Evolutionary conservation across 2,113 vertebrate species (phyloP).

Genomic region (Pseudopodoces humilis): DNA sequence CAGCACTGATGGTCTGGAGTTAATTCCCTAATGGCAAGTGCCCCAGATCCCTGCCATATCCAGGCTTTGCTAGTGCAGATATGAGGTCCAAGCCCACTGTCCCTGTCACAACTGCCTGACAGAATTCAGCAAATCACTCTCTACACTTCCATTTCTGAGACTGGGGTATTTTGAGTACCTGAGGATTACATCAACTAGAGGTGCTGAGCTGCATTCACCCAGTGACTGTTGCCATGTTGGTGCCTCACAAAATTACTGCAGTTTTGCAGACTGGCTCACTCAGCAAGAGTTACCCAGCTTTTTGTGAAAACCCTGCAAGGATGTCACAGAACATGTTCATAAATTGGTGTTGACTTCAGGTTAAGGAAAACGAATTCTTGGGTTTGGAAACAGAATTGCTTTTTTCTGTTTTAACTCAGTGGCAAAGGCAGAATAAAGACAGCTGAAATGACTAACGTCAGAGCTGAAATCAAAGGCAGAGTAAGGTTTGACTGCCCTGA

Average conservation of each 20-base stretch:
- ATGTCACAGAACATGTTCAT: neutral
- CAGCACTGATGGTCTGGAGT: neutral
- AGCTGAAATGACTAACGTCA: conserved; percentile 11
- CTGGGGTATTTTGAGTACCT: neutral
- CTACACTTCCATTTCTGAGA: neutral
- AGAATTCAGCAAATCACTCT: neutral
- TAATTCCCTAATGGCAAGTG: neutral
- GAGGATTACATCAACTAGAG: neutral
- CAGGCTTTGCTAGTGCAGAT: neutral
- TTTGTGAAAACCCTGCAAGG: neutral
- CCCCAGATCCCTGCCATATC: neutral
- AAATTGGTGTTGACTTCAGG: neutral
- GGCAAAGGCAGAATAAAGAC: neutral
- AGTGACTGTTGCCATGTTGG: rapidly evolving
- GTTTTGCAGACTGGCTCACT: neutral
- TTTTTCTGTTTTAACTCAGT: neutral
- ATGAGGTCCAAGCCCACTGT: neutral
- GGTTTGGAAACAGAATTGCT: neutral
- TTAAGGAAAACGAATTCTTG: neutral
- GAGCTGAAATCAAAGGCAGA: neutral
- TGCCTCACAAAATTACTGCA: neutral
- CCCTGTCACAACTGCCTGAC: neutral
- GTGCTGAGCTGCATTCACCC: rapidly evolving
- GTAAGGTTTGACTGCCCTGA: neutral
- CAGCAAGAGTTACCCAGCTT: neutral